Base-by-base conservation (phyloP, 2,888 invertebrate species). In the Corythucha ciliata region DNA sequence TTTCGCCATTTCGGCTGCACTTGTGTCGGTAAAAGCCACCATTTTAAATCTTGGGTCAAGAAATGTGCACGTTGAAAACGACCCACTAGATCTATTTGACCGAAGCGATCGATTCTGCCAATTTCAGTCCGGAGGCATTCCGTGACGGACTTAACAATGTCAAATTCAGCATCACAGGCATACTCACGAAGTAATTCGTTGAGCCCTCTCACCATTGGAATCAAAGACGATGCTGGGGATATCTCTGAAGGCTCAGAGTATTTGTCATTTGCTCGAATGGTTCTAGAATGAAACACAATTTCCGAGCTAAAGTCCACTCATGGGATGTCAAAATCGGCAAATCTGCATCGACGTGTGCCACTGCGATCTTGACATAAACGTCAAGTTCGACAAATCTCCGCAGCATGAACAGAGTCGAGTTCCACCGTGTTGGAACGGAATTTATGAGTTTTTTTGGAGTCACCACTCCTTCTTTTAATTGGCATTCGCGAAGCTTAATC, bases 1-100 rank as follows among this genome's bases (percentile, higher is more conserved):
- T 37, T 51, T 54, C 2, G 47, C 39, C 10, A 27, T 21, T n/a
- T 45, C 29, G 8, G 45, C 48, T 57, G 46, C 47, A 27, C n/a
- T 10, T 47, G 18, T n/a, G 20, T 44, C 44, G 5, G 37, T 45
- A 2, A 59, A 58, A 8, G 36, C 33, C 12, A 32, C 45, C n/a
- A 45, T 29, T 20, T 33, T 27, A 14, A 16, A 45, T 12, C 45
- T 14, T 39, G 45, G 45, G 32, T 45, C 45, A 12, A 45, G 33
- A 18, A 45, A 45, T 5, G 45, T 45, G 8, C 10, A 26, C 34
- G 18, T 32, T 6, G 37, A 7, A n/a, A 44, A 16, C 7, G 44
- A 32, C 10, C 21, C 21, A 21, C 45, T 45, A 10, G 8, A n/a
- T 45, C 45, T 8, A 45, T 10, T 14, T 18, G 8, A 8, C 45